Base-by-base conservation (phyloP, 1,140 invertebrate species). In the Orussus abietinus region DNA sequence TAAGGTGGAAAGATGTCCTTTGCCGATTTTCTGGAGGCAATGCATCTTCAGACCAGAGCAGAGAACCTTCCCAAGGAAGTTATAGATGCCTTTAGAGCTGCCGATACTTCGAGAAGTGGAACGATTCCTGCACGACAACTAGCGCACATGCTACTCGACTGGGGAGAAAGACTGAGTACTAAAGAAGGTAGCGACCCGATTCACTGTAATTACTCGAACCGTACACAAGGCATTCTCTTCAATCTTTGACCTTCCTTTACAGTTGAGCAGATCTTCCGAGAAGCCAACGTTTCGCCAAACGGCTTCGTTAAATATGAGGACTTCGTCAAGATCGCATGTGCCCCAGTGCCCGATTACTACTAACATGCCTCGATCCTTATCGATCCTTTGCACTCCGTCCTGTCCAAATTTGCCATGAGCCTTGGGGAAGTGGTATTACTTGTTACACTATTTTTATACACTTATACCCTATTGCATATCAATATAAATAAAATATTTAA, bases 291-390 rank as follows among this genome's bases (percentile, higher is more conserved):
- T 4, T 80, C 81, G 3, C 80, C 84, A 20, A 87, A 82, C 59
- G 90, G 88, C 11, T 80, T 83, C 7, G 85, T 96, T 0, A 84
- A 85, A 26, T 96, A 96, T 63, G 84, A 92, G 57, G 90, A 95
- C 61, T 95, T 97, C 72, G 84, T 96, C 0, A 92, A 92, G 67
- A 92, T 94, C 55, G 85, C 92, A 5, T 90, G 90, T 74, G 92
- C 92, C 13, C 93, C 93, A 3, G 85, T 94, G 11, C 92, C 92
- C 14, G 92, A 97, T 72, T 96, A 96, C 70, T 96, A 93, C 61
- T 93, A 70, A 77, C 5, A 26, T n/a, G n/a, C n/a, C n/a, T n/a
- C n/a, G n/a, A n/a, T n/a, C n/a, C n/a, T n/a, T n/a, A n/a, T n/a
- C n/a, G n/a, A n/a, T n/a, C n/a, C n/a, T n/a, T n/a, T n/a, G n/a